Base-by-base conservation (phyloP, 2,888 invertebrate species). In the Hypercompe scribonia region DNA sequence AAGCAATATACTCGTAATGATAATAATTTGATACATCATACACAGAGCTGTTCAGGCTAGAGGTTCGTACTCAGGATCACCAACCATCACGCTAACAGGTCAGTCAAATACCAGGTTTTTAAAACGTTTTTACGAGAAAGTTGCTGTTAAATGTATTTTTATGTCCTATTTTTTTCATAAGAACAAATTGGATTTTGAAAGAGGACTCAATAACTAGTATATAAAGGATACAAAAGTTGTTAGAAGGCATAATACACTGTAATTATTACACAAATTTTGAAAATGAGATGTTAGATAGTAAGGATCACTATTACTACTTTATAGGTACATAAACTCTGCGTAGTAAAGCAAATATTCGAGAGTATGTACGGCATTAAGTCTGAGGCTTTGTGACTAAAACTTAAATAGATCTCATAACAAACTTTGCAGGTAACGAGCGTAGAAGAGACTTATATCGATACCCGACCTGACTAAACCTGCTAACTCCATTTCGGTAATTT, bases 371-470 rank as follows among this genome's bases (percentile, higher is more conserved):
- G 24, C 50, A 24, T 54, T n/a, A 54, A n/a, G 50, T n/a, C 50
- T n/a, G 10, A 54, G 50, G 50, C 50, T n/a, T 54, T 54, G 50
- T 54, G n/a, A 54, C 11, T 54, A 54, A 54, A 54, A 54, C 50
- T 54, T 54, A 54, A 54, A n/a, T 54, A 50, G 50, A 50, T 50
- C 24, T 50, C 8, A 24, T 50, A 24, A 50, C 24, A 28, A 28
- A 58, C 28, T 58, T 28, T 58, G 28, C 28, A 31, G 58, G 5
- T 61, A 4, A 31, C 15, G 15, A 28, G 28, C 13, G 7, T 58
- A 58, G 58, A 61, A 31, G 31, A 31, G 58, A 61, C 58, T 61
- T 54, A 54, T n/a, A 54, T 54, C 54, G 54, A 54, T 54, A 58
- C 58, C 28, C 3, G 4, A 28, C n/a, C 28, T 28, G 28, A 1